Conservation (phyloP, 2,113 vertebrate genomes). For the Oncorhynchus keta region DNA sequence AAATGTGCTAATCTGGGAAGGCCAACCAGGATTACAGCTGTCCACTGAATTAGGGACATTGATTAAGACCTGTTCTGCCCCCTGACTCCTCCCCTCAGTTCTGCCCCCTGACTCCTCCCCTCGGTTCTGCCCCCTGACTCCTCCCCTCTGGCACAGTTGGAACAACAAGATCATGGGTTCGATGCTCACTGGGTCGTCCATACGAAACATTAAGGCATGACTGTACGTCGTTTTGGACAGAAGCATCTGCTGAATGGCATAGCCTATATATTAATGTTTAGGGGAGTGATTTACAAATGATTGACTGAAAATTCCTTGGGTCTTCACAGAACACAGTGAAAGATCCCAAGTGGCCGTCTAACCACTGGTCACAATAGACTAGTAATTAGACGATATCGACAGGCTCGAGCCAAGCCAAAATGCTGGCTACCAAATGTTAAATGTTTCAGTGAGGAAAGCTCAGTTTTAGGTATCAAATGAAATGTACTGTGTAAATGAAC, state of each 20-base stretch:
- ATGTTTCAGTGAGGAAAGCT: not conserved
- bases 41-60: not conserved
- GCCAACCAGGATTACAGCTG: slow-evolving; percentile 17
- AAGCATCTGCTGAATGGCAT: no score
- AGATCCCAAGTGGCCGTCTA: not conserved
- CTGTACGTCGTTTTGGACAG: no score
- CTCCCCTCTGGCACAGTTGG: no score
- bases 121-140: no score
- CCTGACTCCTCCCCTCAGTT: no score
- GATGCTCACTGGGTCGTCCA: no score
- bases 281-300: not conserved
- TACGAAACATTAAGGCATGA: no score
- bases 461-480: not conserved
- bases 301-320: not conserved
- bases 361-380: not conserved
- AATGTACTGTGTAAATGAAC: slow-evolving; percentile 5
- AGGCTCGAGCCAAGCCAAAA: not conserved
- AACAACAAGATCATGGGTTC: not conserved
- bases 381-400: not conserved
- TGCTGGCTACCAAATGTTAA: not conserved
- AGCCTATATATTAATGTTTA: not conserved
- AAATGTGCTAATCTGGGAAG: slow-evolving; percentile 37
- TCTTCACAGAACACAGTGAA: not conserved
- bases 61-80: slow-evolving; percentile 6
- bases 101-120: no score